A percentile compares a stretch with the other conserved stretches of the same genome.
phyloP scores from a whole-genome alignment of 2,888 invertebrate species.

The Brachyopa scutellaris region DNA sequence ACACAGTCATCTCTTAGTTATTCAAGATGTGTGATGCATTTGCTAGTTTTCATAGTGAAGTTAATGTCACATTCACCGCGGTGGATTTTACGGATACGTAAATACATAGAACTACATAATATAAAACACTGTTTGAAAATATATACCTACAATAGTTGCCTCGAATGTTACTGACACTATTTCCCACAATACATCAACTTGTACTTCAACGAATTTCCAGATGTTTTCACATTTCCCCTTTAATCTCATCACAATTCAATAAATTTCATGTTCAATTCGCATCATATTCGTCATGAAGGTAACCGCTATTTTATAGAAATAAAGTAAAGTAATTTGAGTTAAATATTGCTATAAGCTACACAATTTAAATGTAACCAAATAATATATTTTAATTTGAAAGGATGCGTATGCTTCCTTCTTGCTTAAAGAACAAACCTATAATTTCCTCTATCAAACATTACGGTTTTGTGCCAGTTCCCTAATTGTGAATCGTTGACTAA shows the following conservation, averaged over 20 bases:
- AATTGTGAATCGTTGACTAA: too few relatives aligned
- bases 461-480: too few relatives aligned
- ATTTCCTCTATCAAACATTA: too few relatives aligned
- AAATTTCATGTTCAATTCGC: neutral
- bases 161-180: conserved; percentile 35
- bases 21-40: conserved; percentile 63
- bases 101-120: conserved; percentile 11
- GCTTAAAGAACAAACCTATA: too few relatives aligned
- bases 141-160: conserved; percentile 28
- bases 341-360: too few relatives aligned
- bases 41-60: conserved; percentile 63
- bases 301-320: too few relatives aligned
- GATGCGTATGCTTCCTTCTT: too few relatives aligned
- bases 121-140: conserved; percentile 18
- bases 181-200: conserved; percentile 14
- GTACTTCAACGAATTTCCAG: neutral
- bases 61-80: conserved; percentile 27
- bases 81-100: conserved; percentile 42
- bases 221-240: neutral
- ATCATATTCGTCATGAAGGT: too few relatives aligned
- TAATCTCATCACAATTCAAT: neutral
- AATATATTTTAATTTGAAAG: too few relatives aligned
- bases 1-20: conserved; percentile 67
- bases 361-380: too few relatives aligned
- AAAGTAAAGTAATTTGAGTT: too few relatives aligned